Evolutionary conservation across 2,797 vertebrate species (phyloP), one percentile per base, ranked within the genome.

Genomic region (Alca torda): DNA sequence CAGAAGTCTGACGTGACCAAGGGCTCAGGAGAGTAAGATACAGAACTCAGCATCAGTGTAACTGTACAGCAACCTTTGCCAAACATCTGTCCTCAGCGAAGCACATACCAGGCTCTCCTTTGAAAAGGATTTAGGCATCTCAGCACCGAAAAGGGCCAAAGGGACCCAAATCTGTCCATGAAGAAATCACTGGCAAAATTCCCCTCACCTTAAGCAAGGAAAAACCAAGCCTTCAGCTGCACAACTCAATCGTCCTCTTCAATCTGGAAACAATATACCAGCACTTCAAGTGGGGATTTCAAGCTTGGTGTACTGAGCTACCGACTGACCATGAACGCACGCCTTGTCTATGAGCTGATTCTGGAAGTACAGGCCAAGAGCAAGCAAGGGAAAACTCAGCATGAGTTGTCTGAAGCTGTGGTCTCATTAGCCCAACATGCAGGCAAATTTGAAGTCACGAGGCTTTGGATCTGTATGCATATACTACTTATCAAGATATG

Each of bases 371-470:
- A 84, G 28, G 59, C 18, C 46, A 82, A 78, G 31, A 86, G 73
- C 5, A 83, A 95, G 65, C n/a, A 19, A 77, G 68, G 53, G 57
- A 95, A 95, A 89, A 25, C 76, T 92, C 80, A 85, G 63, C 50
- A 57, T 28, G 59, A 75, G 59, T 16, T 33, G 30, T 59, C 75
- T 89, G 56, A 95, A 97, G 74, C 79, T 39, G 84, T 56, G 84
- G 60, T 78, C 68, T 94, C 86, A 50, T 60, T 16, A 91, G 54
- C 19, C 33, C 18, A 51, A 90, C 80, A 73, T 7, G 5, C 19
- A 84, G 41, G 51, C 35, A 90, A 92, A 94, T 86, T 1, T 85
- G 37, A 89, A 91, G 33, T 33, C 50, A 69, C n/a, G 31, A 41
- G 31, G 15, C 17, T 91, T 64, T 61, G 20, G 53, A 68, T 87